Conservation (phyloP, 2,888 invertebrate species). For the Osedax frankpressi region DNA sequence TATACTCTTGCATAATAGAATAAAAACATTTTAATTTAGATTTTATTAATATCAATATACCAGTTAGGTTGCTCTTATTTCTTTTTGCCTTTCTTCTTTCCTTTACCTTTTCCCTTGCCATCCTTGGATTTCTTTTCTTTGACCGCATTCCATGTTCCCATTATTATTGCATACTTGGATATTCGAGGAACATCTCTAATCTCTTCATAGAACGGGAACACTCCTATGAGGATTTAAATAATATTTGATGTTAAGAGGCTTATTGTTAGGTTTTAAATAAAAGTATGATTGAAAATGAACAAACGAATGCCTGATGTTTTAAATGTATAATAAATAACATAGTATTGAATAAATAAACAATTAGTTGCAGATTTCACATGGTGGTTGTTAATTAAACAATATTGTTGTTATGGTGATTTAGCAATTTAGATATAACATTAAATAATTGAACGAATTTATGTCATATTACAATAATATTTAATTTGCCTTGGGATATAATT, state of each 20-base stretch:
- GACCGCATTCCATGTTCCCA: background rate
- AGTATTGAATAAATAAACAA: no score
- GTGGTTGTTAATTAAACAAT: no score
- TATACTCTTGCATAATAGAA: background rate
- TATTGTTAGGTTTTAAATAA: background rate
- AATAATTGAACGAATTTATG: no score
- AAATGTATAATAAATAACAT: no score
- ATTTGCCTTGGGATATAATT: no score
- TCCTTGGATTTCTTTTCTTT: background rate
- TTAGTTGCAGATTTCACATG: no score
- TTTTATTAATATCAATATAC: no score
- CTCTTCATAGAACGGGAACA: background rate
- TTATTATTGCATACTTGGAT: background rate
- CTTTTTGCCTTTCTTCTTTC: background rate
- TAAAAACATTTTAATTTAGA: no score
- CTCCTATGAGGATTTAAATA: background rate
- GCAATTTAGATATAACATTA: no score
- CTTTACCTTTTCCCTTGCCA: background rate
- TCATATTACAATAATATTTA: no score
- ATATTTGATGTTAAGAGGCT: background rate
- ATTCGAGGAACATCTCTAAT: background rate
- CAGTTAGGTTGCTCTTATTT: background rate
- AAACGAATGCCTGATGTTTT: background rate
- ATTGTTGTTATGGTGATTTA: no score
- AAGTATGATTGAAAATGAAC: background rate